Base-by-base conservation (phyloP, 2,113 vertebrate species). In the Mesitornis unicolor region DNA sequence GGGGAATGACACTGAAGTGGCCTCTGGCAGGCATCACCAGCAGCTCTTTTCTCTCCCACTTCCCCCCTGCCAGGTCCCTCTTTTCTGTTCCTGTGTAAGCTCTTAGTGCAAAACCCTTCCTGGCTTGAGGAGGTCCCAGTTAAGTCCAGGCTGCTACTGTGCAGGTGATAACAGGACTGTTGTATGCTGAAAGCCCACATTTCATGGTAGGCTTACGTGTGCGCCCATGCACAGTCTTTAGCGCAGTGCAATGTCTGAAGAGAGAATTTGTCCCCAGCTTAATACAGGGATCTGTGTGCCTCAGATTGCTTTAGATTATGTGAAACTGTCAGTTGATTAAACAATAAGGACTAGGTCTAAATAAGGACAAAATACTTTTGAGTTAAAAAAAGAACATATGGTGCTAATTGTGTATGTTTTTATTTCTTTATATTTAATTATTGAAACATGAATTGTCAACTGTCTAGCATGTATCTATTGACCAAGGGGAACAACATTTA, bases 181-280 rank as follows among this genome's bases (percentile, higher is more conserved):
- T 56, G 59, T 3, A 10, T 13, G 15, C 25, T 33, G 29, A 73
- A 79, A 73, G 22, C 29, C 25, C 80, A 50, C 19, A 2, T 69
- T 60, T 87, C 38, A 16, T 9, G 9, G 9, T 57, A 26, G 16
- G 24, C 21, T 91, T 78, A 36, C 7, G 20, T 1, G 2, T 53
- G 21, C 13, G 4, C 0, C 0, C 6, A 5, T 20, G 42, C 16
- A 33, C 42, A n/a, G 24, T 28, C 51, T 57, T 48, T 8, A 45
- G 31, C 15, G 61, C 10, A 61, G 59, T 29, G 29, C 36, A 77
- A 1, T 33, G 13, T 43, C 43, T 84, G 40, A 40, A 71, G 33
- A 67, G 26, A 20, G 12, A 35, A 75, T 57, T 71, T 57, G 21
- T 56, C 31, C 8, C 3, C 11, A 26, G 10, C 43, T 57, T 54